A percentile compares a stretch with the other conserved stretches of the same genome.
Evolutionary conservation across 2,113 vertebrate species (phyloP).

Genomic region (Aegypius monachus): DNA sequence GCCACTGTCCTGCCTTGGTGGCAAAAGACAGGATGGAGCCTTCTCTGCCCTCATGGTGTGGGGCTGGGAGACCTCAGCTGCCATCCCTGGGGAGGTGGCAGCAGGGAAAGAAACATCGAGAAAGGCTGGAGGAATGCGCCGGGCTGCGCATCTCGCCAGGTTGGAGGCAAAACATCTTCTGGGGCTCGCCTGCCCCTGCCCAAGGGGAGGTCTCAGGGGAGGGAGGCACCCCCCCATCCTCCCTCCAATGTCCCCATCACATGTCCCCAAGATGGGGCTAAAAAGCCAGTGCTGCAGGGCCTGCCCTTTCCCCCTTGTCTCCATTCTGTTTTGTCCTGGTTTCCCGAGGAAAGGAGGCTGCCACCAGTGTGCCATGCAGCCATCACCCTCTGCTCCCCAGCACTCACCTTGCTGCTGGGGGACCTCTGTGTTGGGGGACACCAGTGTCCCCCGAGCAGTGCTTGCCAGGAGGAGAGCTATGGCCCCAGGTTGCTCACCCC

Average conservation of each 20-base stretch:
- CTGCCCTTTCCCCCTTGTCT: not conserved
- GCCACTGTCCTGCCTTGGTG: not conserved
- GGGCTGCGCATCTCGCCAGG: accelerated
- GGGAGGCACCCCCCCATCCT: not conserved
- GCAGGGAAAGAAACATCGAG: not conserved
- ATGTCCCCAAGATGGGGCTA: not conserved
- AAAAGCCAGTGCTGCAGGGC: not conserved
- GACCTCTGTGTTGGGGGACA: not conserved
- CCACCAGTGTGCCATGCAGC: accelerated
- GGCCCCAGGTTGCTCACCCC: not conserved
- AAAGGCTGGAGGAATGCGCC: not conserved
- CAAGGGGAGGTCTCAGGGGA: accelerated
- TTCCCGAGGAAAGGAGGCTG: accelerated
- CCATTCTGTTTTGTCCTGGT: accelerated
- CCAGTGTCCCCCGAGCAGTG: not conserved
- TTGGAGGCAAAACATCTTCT: not conserved
- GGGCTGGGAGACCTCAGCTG: not conserved
- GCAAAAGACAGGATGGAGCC: not conserved
- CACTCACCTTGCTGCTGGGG: not conserved
- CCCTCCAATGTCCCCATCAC: accelerated
- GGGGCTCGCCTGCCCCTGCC: not conserved
- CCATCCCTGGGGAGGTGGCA: not conserved
- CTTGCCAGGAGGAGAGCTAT: not conserved
- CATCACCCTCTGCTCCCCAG: not conserved
- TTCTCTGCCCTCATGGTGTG: accelerated